Base-by-base conservation (phyloP, 2,113 vertebrate genomes). In the Chionodraco myersi region DNA sequence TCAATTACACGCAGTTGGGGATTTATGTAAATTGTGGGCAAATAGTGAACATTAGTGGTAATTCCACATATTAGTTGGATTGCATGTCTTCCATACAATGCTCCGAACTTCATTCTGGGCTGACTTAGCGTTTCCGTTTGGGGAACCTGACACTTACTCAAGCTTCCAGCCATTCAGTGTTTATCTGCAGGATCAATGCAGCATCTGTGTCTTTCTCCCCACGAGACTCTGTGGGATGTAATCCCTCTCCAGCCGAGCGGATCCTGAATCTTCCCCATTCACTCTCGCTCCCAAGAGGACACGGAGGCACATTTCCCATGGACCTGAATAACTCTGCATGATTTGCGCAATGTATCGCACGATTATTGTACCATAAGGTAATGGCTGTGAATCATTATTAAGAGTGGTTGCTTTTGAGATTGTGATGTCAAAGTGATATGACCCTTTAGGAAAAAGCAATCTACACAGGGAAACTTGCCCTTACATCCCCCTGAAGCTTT, bases 131-230 rank as follows among this genome's bases (percentile, higher is more conserved):
- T 92, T 92, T 92, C 86, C 77, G 79, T 89, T 91, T 71, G 10
- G 66, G 85, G 62, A 92, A 92, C 84, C 86, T 85, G 89, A 94
- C 80, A 83, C 90, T 88, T 44, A 63, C 66, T 79, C 2, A 2
- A 82, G 85, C 86, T 85, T 89, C 75, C 75, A 90, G 75, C 83
- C 80, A 79, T 87, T 91, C 88, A 85, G 65, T 72, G 81, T 87
- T 90, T 92, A 92, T 88, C 89, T 86, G 84, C 88, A 85, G 80
- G 88, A 92, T 94, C 89, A 94, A 91, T 90, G 91, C 85, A 88
- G 89, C 91, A 93, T 91, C 89, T 92, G 89, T 93, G 89, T 84
- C 71, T 83, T 57, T 63, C 86, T 86, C 85, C 79, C 85, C 90
- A 56, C 5, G 75, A 91, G 85, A 90, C 85, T 61, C 77, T 56